A percentile compares a stretch with the other conserved stretches of the same genome.
phyloP scores from a whole-genome alignment of 2,113 vertebrate genomes.

The Syrrhaptes paradoxus region DNA sequence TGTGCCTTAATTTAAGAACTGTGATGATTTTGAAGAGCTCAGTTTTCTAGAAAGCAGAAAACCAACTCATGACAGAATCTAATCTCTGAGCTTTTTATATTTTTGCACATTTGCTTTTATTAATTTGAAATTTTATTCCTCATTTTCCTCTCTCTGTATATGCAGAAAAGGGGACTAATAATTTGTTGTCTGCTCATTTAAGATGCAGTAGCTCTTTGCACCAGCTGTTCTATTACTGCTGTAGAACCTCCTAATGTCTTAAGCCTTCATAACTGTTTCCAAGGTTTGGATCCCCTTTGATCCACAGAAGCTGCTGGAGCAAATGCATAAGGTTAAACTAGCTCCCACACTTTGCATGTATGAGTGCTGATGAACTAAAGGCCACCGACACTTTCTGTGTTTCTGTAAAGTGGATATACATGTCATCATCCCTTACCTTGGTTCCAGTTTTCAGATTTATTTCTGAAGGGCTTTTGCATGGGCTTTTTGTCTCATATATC shows the following conservation, averaged over 20 bases:
- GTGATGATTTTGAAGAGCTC: background rate
- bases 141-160: background rate
- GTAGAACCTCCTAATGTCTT: background rate
- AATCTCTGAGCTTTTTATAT: background rate
- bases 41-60: background rate
- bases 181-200: background rate
- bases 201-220: background rate
- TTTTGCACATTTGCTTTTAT: background rate
- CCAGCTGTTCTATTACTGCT: background rate
- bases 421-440: background rate
- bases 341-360: background rate
- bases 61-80: background rate
- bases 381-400: background rate
- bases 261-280: background rate
- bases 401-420: background rate
- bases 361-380: background rate
- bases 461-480: constrained; percentile 5
- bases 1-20: background rate
- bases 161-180: background rate
- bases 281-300: background rate
- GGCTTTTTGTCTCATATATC: constrained; percentile 3
- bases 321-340: background rate
- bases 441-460: background rate
- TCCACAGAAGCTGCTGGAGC: background rate
- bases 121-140: background rate